Conservation (phyloP, 2,888 invertebrate genomes). For the Watsonalla cultraria region DNA sequence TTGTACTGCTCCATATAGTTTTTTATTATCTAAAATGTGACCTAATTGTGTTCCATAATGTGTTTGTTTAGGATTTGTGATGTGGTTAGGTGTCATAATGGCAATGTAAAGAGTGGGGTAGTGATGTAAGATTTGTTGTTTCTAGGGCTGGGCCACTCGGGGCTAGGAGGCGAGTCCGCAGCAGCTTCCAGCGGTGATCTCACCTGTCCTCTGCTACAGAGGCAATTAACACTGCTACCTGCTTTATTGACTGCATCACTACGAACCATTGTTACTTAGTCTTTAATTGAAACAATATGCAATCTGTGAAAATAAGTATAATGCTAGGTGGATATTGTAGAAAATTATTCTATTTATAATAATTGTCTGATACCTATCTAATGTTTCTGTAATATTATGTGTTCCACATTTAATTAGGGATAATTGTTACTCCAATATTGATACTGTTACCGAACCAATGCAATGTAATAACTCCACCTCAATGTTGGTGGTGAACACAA, state of each 20-base stretch:
- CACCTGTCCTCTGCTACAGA: constrained; percentile 73
- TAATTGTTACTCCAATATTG: constrained; percentile 78
- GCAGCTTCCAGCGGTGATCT: constrained; percentile 78
- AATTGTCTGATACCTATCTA: constrained; percentile 77
- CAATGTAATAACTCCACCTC: constrained; percentile 80
- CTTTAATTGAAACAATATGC: constrained; percentile 81
- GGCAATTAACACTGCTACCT: constrained; percentile 78
- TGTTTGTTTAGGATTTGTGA: background rate
- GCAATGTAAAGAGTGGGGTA: background rate
- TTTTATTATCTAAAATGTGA: too few species aligned
- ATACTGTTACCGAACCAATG: constrained; percentile 80
- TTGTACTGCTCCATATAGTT: too few species aligned
- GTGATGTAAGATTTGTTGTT: constrained; percentile 24
- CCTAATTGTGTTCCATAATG: too few species aligned
- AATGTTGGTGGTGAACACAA: constrained; percentile 79
- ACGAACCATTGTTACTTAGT: constrained; percentile 81
- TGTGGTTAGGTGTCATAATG: background rate
- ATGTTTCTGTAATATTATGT: constrained; percentile 81
- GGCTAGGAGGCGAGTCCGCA: constrained; percentile 80
- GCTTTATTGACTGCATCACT: constrained; percentile 81
- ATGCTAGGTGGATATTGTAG: constrained; percentile 78
- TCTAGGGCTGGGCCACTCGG: constrained; percentile 83
- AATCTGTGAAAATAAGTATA: constrained; percentile 83
- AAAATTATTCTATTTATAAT: constrained; percentile 81
- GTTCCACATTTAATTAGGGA: constrained; percentile 81